Evolutionary conservation across 2,888 invertebrate species (phyloP), one percentile per base, ranked within the genome.

Genomic region (Azorinus chamasolen): DNA sequence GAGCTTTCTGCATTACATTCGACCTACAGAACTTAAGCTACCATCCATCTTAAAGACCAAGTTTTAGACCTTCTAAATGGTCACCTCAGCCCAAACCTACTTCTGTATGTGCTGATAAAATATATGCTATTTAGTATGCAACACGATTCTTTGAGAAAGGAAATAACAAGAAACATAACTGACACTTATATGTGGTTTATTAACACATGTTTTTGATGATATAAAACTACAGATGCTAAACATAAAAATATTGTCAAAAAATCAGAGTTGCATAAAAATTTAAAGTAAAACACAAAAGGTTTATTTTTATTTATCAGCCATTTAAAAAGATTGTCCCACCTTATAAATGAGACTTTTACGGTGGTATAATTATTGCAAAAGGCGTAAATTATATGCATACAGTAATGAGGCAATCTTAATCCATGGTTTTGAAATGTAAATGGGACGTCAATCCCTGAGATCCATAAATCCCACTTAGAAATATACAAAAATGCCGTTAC

Each of bases 191-290:
- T 32, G 32, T 32, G 32, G 48, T 79, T 79, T 79, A 79, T 79
- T 79, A 74, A 79, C 79, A 79, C 62, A 79, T 79, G 79, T 48
- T 61, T 61, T 43, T 43, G 61, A 77, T 74, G 79, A 75, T 64
- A 58, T 70, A 79, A 79, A 79, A 79, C 66, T 74, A 74, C 69
- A 75, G 53, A 64, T 69, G 62, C 62, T 74, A 72, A 74, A 32
- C 32, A 32, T 32, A 32, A 32, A 32, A 32, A 32, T 32, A 32
- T 32, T 32, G 32, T 32, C 32, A 32, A 32, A 32, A 32, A 32
- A 6, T 32, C 32, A 32, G 32, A 45, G 37, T 62, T 70, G 69
- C 71, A 71, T 71, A 71, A 71, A 71, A 71, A 64, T 64, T 45
- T 48, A 37, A 61, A 48, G 37, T 48, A 57, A 53, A 50, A n/a